These are phyloP conservation scores for Rallus limicola DNA, from an alignment of 2,113 vertebrate genomes.

Conservation along the genomic window DNA sequence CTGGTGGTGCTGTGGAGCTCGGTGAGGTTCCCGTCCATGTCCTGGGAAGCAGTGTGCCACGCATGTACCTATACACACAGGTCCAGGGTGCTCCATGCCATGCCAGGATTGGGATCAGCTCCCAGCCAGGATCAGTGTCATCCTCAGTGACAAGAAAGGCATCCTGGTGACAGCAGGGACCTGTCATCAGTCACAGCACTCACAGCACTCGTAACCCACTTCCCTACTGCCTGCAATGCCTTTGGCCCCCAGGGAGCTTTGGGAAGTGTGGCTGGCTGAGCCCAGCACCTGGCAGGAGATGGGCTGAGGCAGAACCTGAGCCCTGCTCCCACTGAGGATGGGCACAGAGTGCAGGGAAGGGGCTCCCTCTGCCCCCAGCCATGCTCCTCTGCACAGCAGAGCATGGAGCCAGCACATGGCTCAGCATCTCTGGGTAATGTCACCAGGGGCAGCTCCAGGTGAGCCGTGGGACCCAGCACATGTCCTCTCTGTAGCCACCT, in stretches of 20 bases:
- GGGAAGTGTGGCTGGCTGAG: not conserved
- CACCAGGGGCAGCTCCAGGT: not conserved
- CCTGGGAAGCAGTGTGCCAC: not conserved
- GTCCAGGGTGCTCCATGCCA: fast-evolving
- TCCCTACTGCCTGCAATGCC: conserved; percentile 45
- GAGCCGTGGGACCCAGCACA: fast-evolving
- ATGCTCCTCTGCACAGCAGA: not conserved
- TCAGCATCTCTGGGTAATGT: too few relatives aligned
- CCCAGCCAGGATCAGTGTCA: not conserved
- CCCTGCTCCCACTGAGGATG: fast-evolving
- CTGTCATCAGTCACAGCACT: not conserved
- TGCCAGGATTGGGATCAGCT: not conserved
- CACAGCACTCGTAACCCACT: conserved; percentile 29
- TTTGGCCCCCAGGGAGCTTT: not conserved
- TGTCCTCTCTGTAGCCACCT: not conserved
- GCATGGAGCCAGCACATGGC: not conserved
- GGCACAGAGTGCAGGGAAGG: not conserved
- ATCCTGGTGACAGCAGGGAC: not conserved
- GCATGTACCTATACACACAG: fast-evolving
- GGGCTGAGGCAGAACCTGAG: not conserved
- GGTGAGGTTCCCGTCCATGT: not conserved
- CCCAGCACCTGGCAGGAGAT: not conserved
- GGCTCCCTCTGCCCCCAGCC: not conserved
- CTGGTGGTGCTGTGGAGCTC: not conserved
- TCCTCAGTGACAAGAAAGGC: not conserved